Conservation (phyloP, 2,113 vertebrate genomes). For the Pimephales promelas region DNA sequence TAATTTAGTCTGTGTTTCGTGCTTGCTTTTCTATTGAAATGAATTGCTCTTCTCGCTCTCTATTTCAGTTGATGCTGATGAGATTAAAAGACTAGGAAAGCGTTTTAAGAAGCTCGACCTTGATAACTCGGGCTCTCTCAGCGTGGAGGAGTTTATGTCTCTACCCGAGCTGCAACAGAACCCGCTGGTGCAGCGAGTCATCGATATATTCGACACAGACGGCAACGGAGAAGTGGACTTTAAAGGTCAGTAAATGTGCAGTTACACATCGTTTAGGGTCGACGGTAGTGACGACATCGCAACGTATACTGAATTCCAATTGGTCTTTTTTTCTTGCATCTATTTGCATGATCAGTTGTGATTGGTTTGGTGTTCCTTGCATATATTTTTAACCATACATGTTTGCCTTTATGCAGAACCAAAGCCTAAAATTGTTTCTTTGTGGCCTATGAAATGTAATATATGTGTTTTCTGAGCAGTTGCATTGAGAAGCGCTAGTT, state of each 20-base stretch:
- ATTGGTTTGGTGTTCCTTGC: background rate
- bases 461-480: background rate
- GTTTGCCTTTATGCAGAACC: background rate
- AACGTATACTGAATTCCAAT: background rate
- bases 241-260: conserved; percentile 79
- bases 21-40: background rate
- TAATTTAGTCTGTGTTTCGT: conserved; percentile 6
- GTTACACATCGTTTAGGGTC: background rate
- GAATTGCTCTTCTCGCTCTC: conserved; percentile 3
- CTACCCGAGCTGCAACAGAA: conserved; percentile 94
- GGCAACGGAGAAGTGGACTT: conserved; percentile 97
- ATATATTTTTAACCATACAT: background rate
- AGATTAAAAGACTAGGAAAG: conserved; percentile 96
- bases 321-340: background rate
- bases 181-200: conserved; percentile 92
- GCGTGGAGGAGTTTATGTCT: conserved; percentile 97
- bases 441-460: background rate
- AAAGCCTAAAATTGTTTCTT: background rate
- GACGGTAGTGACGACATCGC: background rate
- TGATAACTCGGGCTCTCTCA: conserved; percentile 94
- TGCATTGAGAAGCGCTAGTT: background rate
- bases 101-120: conserved; percentile 96
- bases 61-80: conserved; percentile 90
- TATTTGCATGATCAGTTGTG: background rate
- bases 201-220: conserved; percentile 96